Conservation (phyloP, 2,888 invertebrate genomes). For the Metalampra italica region DNA sequence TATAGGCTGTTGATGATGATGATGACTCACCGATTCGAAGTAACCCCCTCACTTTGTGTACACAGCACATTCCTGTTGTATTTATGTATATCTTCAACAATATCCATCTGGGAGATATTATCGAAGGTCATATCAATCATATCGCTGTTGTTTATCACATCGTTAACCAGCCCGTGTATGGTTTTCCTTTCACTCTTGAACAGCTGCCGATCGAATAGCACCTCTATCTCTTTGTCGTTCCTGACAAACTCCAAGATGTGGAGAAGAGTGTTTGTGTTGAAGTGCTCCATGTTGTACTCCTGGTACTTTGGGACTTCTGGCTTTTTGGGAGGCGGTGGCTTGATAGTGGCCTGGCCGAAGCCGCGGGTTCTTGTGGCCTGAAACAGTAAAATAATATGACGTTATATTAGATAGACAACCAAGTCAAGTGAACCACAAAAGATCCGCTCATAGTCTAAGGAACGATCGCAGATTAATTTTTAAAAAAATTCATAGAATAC, state of each 20-base stretch:
- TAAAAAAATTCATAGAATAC: too few species aligned
- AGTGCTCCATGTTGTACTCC: slow-evolving; percentile 14
- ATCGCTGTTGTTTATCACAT: slow-evolving; percentile 17
- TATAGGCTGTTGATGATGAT: too few species aligned
- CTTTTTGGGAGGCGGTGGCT: neutral
- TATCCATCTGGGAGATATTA: slow-evolving; percentile 19
- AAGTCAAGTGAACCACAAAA: too few species aligned
- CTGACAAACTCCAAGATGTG: slow-evolving; percentile 45
- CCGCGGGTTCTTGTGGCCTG: slow-evolving; percentile 30
- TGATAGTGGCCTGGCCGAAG: slow-evolving; percentile 23
- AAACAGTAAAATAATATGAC: too few species aligned
- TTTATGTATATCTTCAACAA: slow-evolving; percentile 30
- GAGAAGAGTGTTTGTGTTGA: slow-evolving; percentile 32
- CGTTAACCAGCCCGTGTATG: slow-evolving; percentile 30
- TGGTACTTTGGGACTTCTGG: neutral
- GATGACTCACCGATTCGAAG: slow-evolving; percentile 31
- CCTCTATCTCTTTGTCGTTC: slow-evolving; percentile 36
- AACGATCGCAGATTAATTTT: too few species aligned
- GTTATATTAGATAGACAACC: neutral
- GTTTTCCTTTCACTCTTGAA: slow-evolving; percentile 29
- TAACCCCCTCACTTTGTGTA: slow-evolving; percentile 35
- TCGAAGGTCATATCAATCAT: slow-evolving; percentile 14
- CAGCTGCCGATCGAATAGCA: slow-evolving; percentile 36
- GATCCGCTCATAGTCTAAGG: too few species aligned
- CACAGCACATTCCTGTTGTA: slow-evolving; percentile 32